phyloP scores from a whole-genome alignment of 1,140 invertebrate genomes.

The Panagrolaimus sp. region DNA sequence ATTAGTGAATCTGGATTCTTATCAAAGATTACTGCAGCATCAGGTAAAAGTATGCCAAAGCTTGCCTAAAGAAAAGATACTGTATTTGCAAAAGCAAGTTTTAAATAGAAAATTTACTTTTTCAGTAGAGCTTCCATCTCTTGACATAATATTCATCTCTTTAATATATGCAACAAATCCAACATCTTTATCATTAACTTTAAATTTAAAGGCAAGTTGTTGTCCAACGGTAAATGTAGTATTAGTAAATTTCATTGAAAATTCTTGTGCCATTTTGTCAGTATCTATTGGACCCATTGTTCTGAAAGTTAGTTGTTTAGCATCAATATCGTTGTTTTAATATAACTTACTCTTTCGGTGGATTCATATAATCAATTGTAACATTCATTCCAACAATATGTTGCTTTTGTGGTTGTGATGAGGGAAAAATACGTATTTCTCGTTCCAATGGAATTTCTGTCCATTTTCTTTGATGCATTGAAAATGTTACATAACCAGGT shows the following conservation, averaged over 20 bases:
- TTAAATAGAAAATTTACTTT: too few relatives aligned
- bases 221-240: conserved; percentile 86
- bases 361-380: conserved; percentile 82
- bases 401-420: conserved; percentile 69
- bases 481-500: conserved; percentile 77
- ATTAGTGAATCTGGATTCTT: conserved; percentile 67
- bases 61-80: background rate
- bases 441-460: conserved; percentile 83
- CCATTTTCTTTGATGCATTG: conserved; percentile 86
- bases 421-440: conserved; percentile 73
- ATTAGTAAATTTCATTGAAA: conserved; percentile 77
- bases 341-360: conserved; percentile 92
- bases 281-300: conserved; percentile 83
- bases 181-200: conserved; percentile 66
- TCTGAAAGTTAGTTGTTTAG: too few relatives aligned
- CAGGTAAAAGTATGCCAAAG: conserved; percentile 67
- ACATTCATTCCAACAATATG: conserved; percentile 72
- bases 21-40: conserved; percentile 69
- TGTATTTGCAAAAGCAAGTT: background rate
- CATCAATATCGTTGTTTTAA: too few relatives aligned
- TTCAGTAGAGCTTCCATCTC: too few relatives aligned
- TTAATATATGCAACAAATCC: conserved; percentile 77
- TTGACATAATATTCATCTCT: conserved; percentile 69
- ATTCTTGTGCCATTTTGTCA: conserved; percentile 89
- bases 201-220: conserved; percentile 77